phyloP scores from a whole-genome alignment of 2,113 vertebrate species.

The Zosterops japonicus region DNA sequence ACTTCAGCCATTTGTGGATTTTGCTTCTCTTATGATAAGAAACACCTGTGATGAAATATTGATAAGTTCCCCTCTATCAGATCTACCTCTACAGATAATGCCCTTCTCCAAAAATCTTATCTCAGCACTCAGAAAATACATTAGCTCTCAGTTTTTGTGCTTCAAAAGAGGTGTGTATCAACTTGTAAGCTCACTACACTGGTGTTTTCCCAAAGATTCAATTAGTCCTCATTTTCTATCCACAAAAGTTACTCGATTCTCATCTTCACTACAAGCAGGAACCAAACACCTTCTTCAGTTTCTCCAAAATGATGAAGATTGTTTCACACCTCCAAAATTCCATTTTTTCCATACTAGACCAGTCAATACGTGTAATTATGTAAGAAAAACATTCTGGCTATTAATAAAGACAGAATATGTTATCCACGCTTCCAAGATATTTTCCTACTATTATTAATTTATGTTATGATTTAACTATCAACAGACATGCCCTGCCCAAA shows the following conservation, averaged over 20 bases:
- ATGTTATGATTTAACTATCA: not conserved
- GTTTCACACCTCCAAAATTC: not conserved
- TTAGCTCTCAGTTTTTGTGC: not conserved
- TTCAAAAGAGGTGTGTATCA: slow-evolving; percentile 10
- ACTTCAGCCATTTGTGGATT: not conserved
- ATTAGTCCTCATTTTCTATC: slow-evolving; percentile 49
- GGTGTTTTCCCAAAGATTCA: slow-evolving; percentile 45
- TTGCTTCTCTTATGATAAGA: not conserved
- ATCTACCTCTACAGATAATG: not conserved
- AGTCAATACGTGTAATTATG: not conserved
- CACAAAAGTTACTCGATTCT: slow-evolving; percentile 61
- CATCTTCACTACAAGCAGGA: slow-evolving; percentile 63
- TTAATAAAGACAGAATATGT: slow-evolving; percentile 14
- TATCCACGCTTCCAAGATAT: not conserved
- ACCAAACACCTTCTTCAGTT: slow-evolving; percentile 59
- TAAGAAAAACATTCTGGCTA: not conserved
- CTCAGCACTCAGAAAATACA: slow-evolving; percentile 45
- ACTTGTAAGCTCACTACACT: slow-evolving; percentile 46
- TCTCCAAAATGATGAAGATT: slow-evolving; percentile 37
- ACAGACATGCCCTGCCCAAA: not conserved
- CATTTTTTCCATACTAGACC: slow-evolving; percentile 14
- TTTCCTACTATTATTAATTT: not conserved
- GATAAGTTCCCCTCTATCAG: slow-evolving; percentile 1
- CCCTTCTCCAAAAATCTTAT: slow-evolving; percentile 51
- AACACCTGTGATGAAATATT: slow-evolving; percentile 2